Evolutionary conservation across 1,140 invertebrate species (phyloP).

Genomic region (Hestina assimilis): DNA sequence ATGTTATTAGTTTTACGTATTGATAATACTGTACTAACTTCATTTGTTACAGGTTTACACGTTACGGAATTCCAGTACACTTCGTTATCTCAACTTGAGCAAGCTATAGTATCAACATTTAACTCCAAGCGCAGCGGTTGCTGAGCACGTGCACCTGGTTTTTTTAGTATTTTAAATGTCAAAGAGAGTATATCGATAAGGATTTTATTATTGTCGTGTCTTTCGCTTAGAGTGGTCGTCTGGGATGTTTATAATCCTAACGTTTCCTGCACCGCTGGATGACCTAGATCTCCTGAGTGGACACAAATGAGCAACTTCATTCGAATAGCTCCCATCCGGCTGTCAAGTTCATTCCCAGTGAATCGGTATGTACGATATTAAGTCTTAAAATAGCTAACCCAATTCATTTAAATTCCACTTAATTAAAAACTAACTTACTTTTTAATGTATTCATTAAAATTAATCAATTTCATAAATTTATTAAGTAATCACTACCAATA

Average conservation of each 20-base stretch:
- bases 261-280: slow-evolving; percentile 12
- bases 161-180: background rate
- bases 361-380: slow-evolving; percentile 7
- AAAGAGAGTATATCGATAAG: too few relatives aligned
- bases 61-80: background rate
- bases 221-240: background rate
- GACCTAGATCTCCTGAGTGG: slow-evolving; percentile 6
- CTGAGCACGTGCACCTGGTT: too few relatives aligned
- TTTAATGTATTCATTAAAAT: too few relatives aligned
- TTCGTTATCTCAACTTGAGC: background rate
- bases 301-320: slow-evolving; percentile 6
- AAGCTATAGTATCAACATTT: background rate
- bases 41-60: background rate
- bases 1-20: background rate
- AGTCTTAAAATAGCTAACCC: background rate
- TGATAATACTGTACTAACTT: background rate
- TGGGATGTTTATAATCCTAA: background rate
- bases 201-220: background rate
- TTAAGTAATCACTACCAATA: too few relatives aligned
- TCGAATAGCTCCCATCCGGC: slow-evolving; percentile 4
- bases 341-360: slow-evolving; percentile 3
- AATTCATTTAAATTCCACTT: too few relatives aligned
- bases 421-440: too few relatives aligned
- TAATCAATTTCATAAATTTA: too few relatives aligned
- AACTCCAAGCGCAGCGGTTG: too few relatives aligned